These are phyloP conservation scores for Hermaeophaga mercurialis DNA, from an alignment of 2,888 invertebrate species.

Conservation along the genomic window DNA sequence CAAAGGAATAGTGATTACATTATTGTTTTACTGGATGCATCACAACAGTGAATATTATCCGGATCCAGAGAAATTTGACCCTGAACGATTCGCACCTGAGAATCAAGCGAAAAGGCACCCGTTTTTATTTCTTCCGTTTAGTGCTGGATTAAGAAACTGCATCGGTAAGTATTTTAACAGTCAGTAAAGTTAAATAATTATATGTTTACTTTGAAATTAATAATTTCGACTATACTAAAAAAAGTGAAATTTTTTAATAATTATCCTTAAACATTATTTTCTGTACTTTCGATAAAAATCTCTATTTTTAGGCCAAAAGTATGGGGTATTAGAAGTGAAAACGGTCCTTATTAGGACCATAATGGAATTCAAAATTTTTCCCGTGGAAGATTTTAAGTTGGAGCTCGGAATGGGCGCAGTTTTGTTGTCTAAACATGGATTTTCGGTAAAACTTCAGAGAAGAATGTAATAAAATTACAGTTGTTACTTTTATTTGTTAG, in stretches of 20 bases:
- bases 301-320: conserved; percentile 67
- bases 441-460: no score
- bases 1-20: conserved; percentile 2
- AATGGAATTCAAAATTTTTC: conserved; percentile 58
- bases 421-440: conserved; percentile 42
- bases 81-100: conserved; percentile 56
- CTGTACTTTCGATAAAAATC: no score
- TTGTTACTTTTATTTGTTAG: no score
- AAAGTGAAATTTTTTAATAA: no score
- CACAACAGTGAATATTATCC: conserved; percentile 50
- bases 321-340: conserved; percentile 69
- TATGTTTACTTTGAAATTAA: no score
- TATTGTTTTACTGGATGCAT: conserved; percentile 4
- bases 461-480: no score
- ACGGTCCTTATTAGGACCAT: conserved; percentile 63
- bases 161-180: no score
- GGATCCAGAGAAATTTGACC: conserved; percentile 57
- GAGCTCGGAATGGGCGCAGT: conserved; percentile 41
- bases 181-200: no score
- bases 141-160: no score
- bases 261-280: no score
- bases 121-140: no score
- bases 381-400: conserved; percentile 33
- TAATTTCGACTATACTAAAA: no score
- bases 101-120: conserved; percentile 54